Percentiles rank a stretch among this genome's conserved stretches.
phyloP scores from a whole-genome alignment of 2,888 invertebrate genomes.

The Philhelius pedissequus region DNA sequence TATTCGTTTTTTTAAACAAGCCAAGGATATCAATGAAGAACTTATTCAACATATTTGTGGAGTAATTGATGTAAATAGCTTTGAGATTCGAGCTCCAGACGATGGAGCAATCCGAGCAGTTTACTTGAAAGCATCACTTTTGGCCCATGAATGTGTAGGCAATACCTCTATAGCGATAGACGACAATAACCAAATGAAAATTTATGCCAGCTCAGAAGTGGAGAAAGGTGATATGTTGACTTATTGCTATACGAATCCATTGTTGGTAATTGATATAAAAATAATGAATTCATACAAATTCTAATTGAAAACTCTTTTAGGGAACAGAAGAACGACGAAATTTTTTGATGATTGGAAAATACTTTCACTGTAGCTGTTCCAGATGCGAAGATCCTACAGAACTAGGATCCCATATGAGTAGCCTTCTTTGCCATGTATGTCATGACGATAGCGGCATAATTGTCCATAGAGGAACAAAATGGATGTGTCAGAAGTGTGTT shows the following conservation, averaged over 20 bases:
- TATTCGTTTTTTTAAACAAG: slow-evolving; percentile 70
- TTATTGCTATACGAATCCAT: slow-evolving; percentile 86
- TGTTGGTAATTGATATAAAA: slow-evolving; percentile 80
- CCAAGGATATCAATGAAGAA: slow-evolving; percentile 76
- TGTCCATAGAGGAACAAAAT: slow-evolving; percentile 68
- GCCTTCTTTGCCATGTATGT: slow-evolving; percentile 73
- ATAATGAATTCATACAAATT: neutral
- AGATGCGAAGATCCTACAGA: slow-evolving; percentile 87
- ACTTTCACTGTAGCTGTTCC: slow-evolving; percentile 85
- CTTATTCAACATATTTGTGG: slow-evolving; percentile 85
- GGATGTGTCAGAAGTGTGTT: slow-evolving; percentile 74
- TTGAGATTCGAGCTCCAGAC: slow-evolving; percentile 83
- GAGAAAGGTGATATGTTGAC: slow-evolving; percentile 82
- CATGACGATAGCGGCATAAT: slow-evolving; percentile 65
- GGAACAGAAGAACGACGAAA: slow-evolving; percentile 85
- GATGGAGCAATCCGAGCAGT: slow-evolving; percentile 82
- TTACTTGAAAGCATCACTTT: slow-evolving; percentile 84
- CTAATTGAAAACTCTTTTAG: slow-evolving; percentile 76
- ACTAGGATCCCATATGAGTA: slow-evolving; percentile 84
- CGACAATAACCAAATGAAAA: slow-evolving; percentile 83
- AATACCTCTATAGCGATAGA: slow-evolving; percentile 88
- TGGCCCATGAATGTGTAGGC: slow-evolving; percentile 87
- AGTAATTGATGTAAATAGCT: slow-evolving; percentile 88
- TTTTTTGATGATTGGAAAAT: slow-evolving; percentile 85
- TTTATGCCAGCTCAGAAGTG: slow-evolving; percentile 84